These are phyloP conservation scores for Pygocentrus nattereri DNA, from an alignment of 2,797 vertebrate species.

Conservation along the genomic window DNA sequence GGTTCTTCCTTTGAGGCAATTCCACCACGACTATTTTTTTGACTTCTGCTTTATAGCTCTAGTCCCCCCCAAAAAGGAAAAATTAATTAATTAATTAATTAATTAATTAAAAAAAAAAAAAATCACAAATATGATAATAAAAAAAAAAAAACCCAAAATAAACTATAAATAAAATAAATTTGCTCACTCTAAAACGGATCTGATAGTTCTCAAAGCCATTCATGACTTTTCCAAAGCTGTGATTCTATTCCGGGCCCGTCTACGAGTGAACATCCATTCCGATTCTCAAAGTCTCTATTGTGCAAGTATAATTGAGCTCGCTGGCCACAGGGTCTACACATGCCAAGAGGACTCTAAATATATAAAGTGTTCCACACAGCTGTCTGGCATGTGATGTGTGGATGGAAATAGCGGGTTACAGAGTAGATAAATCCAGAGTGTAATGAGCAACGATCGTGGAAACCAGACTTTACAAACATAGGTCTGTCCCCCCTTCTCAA, in stretches of 20 bases:
- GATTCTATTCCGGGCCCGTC: constrained; percentile 25
- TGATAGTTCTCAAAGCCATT: constrained; percentile 37
- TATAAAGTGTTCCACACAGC: constrained; percentile 80
- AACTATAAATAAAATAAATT: too few relatives aligned
- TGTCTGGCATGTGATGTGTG: constrained; percentile 85
- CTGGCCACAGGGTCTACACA: constrained; percentile 69
- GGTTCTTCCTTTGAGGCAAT: neutral
- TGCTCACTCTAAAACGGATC: constrained; percentile 20
- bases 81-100: too few relatives aligned
- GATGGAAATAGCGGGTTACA: constrained; percentile 75
- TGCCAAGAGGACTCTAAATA: constrained; percentile 80
- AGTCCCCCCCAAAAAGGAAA: neutral
- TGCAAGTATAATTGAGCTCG: constrained; percentile 74
- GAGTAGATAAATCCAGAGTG: constrained; percentile 71
- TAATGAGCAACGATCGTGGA: constrained; percentile 45
- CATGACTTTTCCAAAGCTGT: neutral
- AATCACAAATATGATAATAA: neutral
- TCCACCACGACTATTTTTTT: neutral
- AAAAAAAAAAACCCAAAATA: neutral
- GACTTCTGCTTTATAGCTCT: too few relatives aligned
- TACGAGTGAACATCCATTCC: constrained; percentile 60
- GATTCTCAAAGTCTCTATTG: constrained; percentile 78
- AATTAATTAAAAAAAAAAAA: too few relatives aligned
- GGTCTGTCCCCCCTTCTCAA: constrained; percentile 51
- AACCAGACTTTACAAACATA: constrained; percentile 51